phyloP scores from a whole-genome alignment of 53 echinoderm and acorn worm genomes.

The Zoroaster sp. region DNA sequence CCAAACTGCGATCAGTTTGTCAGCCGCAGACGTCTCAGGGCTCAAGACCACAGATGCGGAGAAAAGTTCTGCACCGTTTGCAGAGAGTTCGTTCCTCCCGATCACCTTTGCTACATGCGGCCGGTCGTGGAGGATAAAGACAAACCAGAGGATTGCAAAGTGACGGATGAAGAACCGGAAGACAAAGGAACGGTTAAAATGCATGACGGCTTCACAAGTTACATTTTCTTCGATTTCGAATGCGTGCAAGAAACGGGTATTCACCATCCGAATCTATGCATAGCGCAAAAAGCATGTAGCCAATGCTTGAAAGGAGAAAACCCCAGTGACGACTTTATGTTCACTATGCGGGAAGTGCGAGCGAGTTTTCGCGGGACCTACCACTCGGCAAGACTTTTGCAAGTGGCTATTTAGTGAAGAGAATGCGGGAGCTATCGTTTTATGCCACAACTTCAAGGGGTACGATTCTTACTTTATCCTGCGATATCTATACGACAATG shows the following conservation, averaged over 20 bases:
- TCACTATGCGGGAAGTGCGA: too few species aligned
- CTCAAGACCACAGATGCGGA: constrained; percentile 22
- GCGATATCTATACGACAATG: constrained; percentile 31
- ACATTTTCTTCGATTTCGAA: constrained; percentile 53
- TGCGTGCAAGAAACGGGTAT: constrained; percentile 19
- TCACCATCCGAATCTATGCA: constrained; percentile 39
- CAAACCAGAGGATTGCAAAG: background rate
- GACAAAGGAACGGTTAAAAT: background rate
- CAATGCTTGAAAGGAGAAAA: too few species aligned
- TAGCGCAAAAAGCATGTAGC: background rate
- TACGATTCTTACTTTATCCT: constrained; percentile 53
- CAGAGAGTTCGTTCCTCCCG: constrained; percentile 10
- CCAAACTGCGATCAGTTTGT: constrained; percentile 5
- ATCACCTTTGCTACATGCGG: constrained; percentile 48
- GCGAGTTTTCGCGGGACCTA: background rate
- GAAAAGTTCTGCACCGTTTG: constrained; percentile 58
- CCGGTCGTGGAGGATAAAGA: background rate
- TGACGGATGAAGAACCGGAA: background rate
- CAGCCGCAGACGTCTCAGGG: background rate
- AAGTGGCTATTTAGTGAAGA: background rate
- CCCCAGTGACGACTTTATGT: too few species aligned
- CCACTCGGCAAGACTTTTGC: constrained; percentile 21
- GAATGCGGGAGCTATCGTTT: background rate
- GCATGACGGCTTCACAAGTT: background rate
- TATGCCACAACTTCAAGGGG: constrained; percentile 51